phyloP scores from a whole-genome alignment of 1,140 invertebrate species.

The Centruroides vittatus region DNA sequence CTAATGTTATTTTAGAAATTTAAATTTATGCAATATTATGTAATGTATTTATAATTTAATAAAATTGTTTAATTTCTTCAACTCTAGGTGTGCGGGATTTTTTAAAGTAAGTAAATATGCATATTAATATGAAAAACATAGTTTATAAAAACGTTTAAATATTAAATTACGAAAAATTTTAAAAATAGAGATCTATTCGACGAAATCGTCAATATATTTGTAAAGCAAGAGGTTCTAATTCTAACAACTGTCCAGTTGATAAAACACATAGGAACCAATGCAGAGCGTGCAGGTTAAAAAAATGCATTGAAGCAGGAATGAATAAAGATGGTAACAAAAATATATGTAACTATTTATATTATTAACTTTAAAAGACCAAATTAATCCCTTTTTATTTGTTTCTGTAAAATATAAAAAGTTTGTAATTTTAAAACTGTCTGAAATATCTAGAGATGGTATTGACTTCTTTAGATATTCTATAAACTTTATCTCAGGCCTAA shows the following conservation, averaged over 20 bases:
- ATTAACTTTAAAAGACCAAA: no score
- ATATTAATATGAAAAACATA: conserved; percentile 1
- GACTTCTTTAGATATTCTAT: no score
- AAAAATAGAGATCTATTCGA: conserved; percentile 70
- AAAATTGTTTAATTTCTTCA: no score
- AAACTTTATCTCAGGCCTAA: no score
- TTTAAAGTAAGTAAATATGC: conserved; percentile 45
- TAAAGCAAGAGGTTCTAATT: conserved; percentile 71
- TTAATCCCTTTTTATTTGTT: no score
- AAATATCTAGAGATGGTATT: no score
- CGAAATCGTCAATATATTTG: conserved; percentile 87
- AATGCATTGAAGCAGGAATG: conserved; percentile 42
- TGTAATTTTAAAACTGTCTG: no score
- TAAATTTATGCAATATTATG: no score
- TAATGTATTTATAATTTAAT: no score
- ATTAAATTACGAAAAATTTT: background rate
- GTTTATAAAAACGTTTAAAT: background rate
- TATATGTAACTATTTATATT: no score
- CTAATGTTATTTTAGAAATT: no score
- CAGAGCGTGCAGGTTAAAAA: conserved; percentile 37
- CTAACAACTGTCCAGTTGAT: conserved; percentile 65
- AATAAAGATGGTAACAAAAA: conserved; percentile 38
- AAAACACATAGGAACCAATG: conserved; percentile 65
- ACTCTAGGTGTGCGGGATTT: conserved; percentile 55
- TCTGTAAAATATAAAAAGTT: no score